Percentiles rank a stretch among this genome's conserved stretches.
Conservation (phyloP, 2,888 invertebrate species). For the Parapristionchus giblindavisi region DNA sequence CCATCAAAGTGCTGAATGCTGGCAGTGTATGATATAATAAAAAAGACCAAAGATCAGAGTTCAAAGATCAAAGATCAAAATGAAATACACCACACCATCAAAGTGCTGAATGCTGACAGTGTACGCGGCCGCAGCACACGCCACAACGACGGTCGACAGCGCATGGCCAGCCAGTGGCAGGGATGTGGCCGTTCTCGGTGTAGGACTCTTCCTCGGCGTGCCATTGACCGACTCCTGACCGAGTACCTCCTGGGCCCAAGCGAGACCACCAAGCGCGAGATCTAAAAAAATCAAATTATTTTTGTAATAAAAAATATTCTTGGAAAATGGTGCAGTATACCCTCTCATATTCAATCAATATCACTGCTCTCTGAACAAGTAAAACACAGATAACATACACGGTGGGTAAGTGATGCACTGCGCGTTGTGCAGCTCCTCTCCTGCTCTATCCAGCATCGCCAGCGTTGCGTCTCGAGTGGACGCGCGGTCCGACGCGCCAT, state of each 20-base stretch:
- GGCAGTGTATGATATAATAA: slow-evolving; percentile 81
- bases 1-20: slow-evolving; percentile 66
- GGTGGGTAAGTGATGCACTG: slow-evolving; percentile 64
- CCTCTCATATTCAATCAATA: not conserved
- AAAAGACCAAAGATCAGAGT: no score
- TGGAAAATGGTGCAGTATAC: no score
- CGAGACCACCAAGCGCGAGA: slow-evolving; percentile 49
- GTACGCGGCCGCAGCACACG: slow-evolving; percentile 83
- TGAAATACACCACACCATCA: slow-evolving; percentile 49
- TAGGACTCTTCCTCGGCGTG: slow-evolving; percentile 2
- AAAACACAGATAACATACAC: slow-evolving; percentile 45
- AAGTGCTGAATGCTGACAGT: slow-evolving; percentile 73
- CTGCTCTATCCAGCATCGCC: slow-evolving; percentile 57
- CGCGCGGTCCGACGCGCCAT: not conserved
- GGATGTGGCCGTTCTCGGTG: not conserved
- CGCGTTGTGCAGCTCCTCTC: slow-evolving; percentile 65
- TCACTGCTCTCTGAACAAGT: no score
- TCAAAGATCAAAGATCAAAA: no score
- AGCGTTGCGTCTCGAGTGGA: slow-evolving; percentile 41
- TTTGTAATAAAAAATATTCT: not conserved
- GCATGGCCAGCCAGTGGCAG: slow-evolving; percentile 72
- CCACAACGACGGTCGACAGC: slow-evolving; percentile 77
- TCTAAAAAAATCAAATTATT: slow-evolving; percentile 41
- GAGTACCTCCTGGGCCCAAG: slow-evolving; percentile 38
- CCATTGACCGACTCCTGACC: slow-evolving; percentile 10